These are phyloP conservation scores for Connochaetes taurinus DNA, from an alignment of 2,113 vertebrate species.

Conservation along the genomic window DNA sequence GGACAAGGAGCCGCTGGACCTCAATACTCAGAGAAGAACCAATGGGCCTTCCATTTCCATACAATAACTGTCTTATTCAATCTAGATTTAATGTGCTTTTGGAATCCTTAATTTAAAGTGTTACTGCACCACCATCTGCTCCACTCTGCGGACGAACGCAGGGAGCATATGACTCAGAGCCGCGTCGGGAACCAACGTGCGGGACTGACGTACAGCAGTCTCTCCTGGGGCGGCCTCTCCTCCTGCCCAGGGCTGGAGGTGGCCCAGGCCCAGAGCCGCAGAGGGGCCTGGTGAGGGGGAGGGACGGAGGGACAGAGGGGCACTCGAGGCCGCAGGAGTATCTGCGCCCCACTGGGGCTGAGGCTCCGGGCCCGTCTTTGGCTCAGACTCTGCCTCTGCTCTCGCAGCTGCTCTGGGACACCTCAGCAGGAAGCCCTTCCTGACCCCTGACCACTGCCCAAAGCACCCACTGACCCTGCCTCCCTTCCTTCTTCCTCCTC, in stretches of 20 bases:
- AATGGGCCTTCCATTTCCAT: constrained; percentile 71
- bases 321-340: neutral
- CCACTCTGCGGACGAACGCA: constrained; percentile 65
- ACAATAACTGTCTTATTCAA: constrained; percentile 78
- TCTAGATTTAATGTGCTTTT: constrained; percentile 77
- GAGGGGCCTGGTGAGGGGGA: neutral
- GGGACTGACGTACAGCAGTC: constrained; percentile 55
- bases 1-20: neutral
- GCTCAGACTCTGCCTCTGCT: neutral
- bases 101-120: constrained; percentile 75
- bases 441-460: neutral
- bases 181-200: constrained; percentile 65
- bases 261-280: neutral
- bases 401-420: accelerated
- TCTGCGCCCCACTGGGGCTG: neutral
- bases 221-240: neutral
- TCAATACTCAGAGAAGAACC: constrained; percentile 57
- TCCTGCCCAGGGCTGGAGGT: neutral
- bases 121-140: constrained; percentile 74
- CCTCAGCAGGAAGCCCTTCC: neutral
- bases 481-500: neutral
- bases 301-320: neutral
- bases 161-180: constrained; percentile 65
- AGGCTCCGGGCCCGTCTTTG: accelerated
- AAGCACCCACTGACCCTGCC: accelerated